Evolutionary conservation across 2,113 vertebrate species (phyloP), one percentile per base, ranked within the genome.

Genomic region (Acrocephalus arundinaceus): DNA sequence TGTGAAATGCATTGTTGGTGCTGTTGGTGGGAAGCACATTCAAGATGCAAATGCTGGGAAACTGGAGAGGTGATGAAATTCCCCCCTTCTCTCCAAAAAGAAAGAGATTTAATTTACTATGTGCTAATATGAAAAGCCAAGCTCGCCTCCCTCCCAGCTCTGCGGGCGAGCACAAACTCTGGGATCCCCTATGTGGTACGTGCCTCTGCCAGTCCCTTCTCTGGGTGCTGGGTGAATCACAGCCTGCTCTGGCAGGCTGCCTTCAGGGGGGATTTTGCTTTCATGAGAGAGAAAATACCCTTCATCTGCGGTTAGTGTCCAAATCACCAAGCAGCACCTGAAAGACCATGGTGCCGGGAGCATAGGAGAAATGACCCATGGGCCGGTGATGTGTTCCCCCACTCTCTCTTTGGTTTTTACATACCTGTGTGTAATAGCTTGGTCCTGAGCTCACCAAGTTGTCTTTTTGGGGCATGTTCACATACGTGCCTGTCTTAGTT

Each of bases 151-250:
- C 39, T n/a, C 45, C 49, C 2, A 1, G 58, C 30, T 93, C 80
- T 0, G 0, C 3, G 0, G 76, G 59, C 0, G 0, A 61, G 68
- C 28, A 18, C 59, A 24, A 84, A 58, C 51, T 78, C 55, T 6
- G 1, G 28, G 57, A 51, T 86, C 57, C 39, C 59, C 71, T 28
- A 11, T 2, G 61, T 85, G 30, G 20, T 59, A 18, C 0, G 0
- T 78, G 85, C 37, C 62, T 81, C 63, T 91, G 78, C 74, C 58
- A 86, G 46, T 21, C 35, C 30, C 35, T 75, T 52, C 52, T 71
- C 49, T 11, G 15, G 31, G 33, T 13, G 1, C 58, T 9, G 3
- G 63, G 49, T 62, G 51, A 85, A 66, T 55, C 71, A 70, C 70
- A 72, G 80, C 1, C 76, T 1, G 0, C 41, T 22, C 51, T 3